Evolutionary conservation across 1,140 invertebrate genomes (phyloP).

Genomic region (Bathynomus jamesi): DNA sequence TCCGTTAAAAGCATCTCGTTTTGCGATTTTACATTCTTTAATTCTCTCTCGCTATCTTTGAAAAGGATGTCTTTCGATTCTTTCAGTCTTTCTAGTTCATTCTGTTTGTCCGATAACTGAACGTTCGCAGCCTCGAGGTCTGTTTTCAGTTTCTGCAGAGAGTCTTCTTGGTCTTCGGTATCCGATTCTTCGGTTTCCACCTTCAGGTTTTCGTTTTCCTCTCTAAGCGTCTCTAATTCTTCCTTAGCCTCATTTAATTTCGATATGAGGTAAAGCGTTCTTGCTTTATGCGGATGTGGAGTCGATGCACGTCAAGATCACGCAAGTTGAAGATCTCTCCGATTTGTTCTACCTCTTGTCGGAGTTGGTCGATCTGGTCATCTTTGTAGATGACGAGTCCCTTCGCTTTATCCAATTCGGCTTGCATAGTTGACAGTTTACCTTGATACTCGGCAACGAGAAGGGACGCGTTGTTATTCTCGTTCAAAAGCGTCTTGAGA

Average conservation of each 20-base stretch:
- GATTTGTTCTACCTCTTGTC: slow-evolving; percentile 16
- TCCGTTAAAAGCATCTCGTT: neutral
- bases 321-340: slow-evolving; percentile 8
- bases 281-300: slow-evolving; percentile 3
- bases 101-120: too few species aligned
- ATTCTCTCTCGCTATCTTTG: neutral
- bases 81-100: too few species aligned
- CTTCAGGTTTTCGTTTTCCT: too few species aligned
- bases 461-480: neutral
- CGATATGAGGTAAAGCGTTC: neutral
- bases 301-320: neutral
- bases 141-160: too few species aligned
- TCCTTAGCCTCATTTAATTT: neutral
- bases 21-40: neutral
- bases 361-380: slow-evolving; percentile 21
- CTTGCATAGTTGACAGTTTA: neutral
- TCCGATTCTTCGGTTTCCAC: too few species aligned
- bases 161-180: too few species aligned
- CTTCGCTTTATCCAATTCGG: slow-evolving; percentile 14
- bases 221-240: neutral
- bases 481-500: slow-evolving; percentile 11
- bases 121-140: too few species aligned
- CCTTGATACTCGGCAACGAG: neutral
- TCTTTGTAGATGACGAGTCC: slow-evolving; percentile 25
- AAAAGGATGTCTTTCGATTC: neutral